Evolutionary conservation across 2,113 vertebrate species (phyloP), one percentile per base, ranked within the genome.

Genomic region (Genyomyrus donnyi): DNA sequence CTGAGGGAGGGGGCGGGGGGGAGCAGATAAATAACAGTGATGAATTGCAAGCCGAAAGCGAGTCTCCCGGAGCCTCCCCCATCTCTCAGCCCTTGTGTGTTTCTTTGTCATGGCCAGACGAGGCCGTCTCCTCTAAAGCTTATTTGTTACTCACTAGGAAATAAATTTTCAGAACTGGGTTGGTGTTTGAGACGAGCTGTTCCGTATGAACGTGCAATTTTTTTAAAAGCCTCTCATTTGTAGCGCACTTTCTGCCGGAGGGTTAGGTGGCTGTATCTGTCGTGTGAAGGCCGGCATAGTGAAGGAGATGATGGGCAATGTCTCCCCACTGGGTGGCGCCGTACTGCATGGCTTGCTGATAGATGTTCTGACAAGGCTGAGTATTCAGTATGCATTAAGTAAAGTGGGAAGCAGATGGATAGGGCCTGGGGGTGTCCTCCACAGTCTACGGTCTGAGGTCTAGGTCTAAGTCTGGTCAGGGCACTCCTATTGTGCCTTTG

Each of bases 231-330:
- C 77, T n/a, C 74, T 19, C 88, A 3, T 89, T 83, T 83, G 74
- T 45, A 83, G 24, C 92, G 92, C 92, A 92, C 94, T 92, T 88
- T 49, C 93, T 89, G 52, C 77, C 19, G 92, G 91, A 91, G 93
- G 94, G 94, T 95, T 94, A 95, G 62, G 91, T 89, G 93, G 93
- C 92, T 90, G 94, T 93, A 92, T 93, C 93, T 92, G 92, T 92
- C 90, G 93, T 94, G 95, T 95, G 92, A 94, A 95, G 95, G 94
- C 94, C 85, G 27, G 21, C 24, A 77, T 7, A 77, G 31, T 77
- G 31, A 77, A 77, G 70, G 70, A 39, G 3, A 74, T 66, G 58
- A 66, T 24, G 58, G 62, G 62, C 62, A 27, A 31, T 31, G 62
- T 31, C 62, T 66, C n/a, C 62, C 62, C 62, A 66, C 24, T 10